Evolutionary conservation across 1,140 invertebrate species (phyloP).

Genomic region (Trichomalopsis sarcophagae): DNA sequence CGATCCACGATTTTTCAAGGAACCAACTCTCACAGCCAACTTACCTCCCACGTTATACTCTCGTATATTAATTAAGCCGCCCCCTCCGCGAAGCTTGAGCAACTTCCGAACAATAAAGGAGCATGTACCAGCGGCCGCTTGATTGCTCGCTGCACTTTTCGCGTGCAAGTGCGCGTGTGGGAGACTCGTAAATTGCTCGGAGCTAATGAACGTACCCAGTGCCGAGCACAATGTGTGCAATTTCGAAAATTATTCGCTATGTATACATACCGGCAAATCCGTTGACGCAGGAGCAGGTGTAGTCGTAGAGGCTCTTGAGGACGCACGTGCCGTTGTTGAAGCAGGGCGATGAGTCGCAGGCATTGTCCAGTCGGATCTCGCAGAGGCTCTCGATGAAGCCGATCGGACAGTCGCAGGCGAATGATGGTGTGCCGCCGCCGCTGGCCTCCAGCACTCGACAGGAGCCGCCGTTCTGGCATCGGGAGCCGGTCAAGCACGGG

Average conservation of each 20-base stretch:
- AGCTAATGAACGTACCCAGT: conserved; percentile 15
- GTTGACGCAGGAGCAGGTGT: conserved; percentile 87
- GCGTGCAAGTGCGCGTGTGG: neutral
- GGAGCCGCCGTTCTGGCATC: conserved; percentile 94
- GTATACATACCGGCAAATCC: conserved; percentile 87
- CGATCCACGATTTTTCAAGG: conserved; percentile 15
- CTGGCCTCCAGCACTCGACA: conserved; percentile 86
- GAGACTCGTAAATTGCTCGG: conserved; percentile 22
- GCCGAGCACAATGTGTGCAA: too few species aligned
- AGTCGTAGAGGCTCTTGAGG: conserved; percentile 84
- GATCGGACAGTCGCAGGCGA: conserved; percentile 90
- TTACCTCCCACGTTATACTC: conserved; percentile 26
- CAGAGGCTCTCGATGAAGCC: conserved; percentile 95
- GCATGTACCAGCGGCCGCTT: neutral
- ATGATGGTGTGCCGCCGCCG: conserved; percentile 81
- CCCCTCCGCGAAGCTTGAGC: neutral
- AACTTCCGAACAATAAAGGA: conserved; percentile 43
- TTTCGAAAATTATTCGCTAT: neutral
- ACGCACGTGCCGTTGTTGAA: conserved; percentile 90
- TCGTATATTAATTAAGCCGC: conserved; percentile 36
- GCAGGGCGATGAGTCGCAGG: conserved; percentile 92
- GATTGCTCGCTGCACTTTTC: conserved; percentile 11
- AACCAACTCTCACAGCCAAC: neutral
- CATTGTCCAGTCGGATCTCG: conserved; percentile 92
- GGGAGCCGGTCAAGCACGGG: conserved; percentile 90